Evolutionary conservation across 2,797 vertebrate genomes (phyloP).

Genomic region (Scyliorhinus canicula): DNA sequence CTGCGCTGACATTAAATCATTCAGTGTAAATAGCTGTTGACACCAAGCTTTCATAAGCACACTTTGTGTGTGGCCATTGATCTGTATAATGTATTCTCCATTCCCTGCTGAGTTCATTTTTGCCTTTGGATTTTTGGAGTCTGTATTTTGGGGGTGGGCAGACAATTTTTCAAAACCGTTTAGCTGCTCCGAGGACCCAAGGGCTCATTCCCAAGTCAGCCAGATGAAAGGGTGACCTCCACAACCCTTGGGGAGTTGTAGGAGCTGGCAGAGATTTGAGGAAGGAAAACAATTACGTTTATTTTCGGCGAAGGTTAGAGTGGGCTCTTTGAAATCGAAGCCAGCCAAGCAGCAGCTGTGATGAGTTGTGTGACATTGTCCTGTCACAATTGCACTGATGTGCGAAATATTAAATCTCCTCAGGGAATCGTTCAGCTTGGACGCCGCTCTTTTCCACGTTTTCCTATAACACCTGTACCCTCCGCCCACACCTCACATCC

Average conservation of each 20-base stretch:
- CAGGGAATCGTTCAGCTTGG: background rate
- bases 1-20: conserved; percentile 16
- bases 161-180: conserved; percentile 55
- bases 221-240: conserved; percentile 56
- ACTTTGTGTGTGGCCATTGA: conserved; percentile 34
- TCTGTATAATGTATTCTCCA: background rate
- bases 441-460: background rate
- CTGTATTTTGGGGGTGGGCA: background rate
- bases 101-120: background rate
- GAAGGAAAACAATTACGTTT: conserved; percentile 46
- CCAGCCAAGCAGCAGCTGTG: conserved; percentile 45
- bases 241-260: conserved; percentile 44
- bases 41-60: conserved; percentile 18
- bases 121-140: background rate
- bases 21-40: background rate
- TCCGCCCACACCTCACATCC: background rate
- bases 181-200: conserved; percentile 51
- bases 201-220: conserved; percentile 44
- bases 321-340: conserved; percentile 52
- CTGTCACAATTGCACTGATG: rapidly evolving
- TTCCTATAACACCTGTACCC: conserved; percentile 28
- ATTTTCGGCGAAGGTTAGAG: conserved; percentile 46
- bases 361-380: background rate
- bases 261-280: conserved; percentile 43
- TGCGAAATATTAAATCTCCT: background rate